Conservation (phyloP, 2,113 vertebrate species). For the Accipiter cooperii region DNA sequence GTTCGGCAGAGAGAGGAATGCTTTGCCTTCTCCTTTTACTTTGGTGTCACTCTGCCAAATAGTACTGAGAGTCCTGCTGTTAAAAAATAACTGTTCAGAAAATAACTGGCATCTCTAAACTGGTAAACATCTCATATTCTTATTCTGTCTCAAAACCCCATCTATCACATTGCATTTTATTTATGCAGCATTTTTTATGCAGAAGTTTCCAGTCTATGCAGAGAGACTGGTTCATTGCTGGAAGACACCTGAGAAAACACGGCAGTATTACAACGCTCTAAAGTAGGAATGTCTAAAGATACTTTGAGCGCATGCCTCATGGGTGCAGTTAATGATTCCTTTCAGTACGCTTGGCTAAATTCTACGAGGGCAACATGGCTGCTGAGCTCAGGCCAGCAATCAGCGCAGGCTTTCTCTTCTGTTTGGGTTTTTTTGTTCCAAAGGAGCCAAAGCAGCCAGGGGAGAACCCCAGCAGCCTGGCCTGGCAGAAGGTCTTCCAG, state of each 20-base stretch:
- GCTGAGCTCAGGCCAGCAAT: background rate
- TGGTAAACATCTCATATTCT: background rate
- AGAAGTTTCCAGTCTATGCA: background rate
- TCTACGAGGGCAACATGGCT: background rate
- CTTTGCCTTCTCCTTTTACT: background rate
- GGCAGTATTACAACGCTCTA: background rate
- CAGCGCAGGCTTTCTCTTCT: background rate
- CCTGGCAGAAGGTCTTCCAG: background rate
- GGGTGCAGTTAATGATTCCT: background rate
- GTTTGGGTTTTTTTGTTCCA: background rate
- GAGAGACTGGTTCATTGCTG: background rate
- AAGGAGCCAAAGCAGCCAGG: background rate
- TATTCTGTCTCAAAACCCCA: background rate
- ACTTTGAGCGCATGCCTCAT: background rate
- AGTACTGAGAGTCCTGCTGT: background rate
- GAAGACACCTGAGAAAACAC: conserved; percentile 30
- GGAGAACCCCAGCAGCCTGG: conserved; percentile 20
- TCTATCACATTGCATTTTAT: background rate
- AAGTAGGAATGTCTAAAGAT: background rate
- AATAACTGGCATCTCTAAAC: background rate
- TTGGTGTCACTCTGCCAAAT: background rate
- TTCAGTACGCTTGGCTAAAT: background rate
- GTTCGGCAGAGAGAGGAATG: background rate
- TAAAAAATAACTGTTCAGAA: background rate
- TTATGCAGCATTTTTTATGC: background rate